A percentile compares a stretch with the other conserved stretches of the same genome.
These are phyloP conservation scores for Drosophila rhopaloa DNA, from an alignment of 1,140 invertebrate genomes.

Conservation along the genomic window DNA sequence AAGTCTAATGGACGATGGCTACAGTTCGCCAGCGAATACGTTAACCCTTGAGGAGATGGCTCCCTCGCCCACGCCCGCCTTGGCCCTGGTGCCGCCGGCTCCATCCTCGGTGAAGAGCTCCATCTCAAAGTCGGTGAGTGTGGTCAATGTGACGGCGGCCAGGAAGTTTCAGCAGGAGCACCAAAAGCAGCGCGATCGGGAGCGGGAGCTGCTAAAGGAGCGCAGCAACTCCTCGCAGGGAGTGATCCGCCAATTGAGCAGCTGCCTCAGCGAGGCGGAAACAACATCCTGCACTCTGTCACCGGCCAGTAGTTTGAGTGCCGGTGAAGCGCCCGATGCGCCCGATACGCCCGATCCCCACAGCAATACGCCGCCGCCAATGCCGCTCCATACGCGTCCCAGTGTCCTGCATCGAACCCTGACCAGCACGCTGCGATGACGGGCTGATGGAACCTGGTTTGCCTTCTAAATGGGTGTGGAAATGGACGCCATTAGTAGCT, in stretches of 20 bases:
- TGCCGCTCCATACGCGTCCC: conserved; percentile 19
- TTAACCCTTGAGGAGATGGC: conserved; percentile 54
- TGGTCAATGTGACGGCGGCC: conserved; percentile 77
- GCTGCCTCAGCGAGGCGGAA: conserved; percentile 48
- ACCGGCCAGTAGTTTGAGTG: conserved; percentile 50
- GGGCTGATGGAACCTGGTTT: conserved; percentile 44
- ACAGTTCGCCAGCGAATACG: conserved; percentile 62
- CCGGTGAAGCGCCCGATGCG: conserved; percentile 42
- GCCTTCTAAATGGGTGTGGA: conserved; percentile 48
- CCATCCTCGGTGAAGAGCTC: conserved; percentile 85
- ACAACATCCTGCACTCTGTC: conserved; percentile 47
- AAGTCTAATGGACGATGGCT: conserved; percentile 52
- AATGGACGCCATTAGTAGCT: conserved; percentile 37
- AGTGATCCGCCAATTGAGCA: conserved; percentile 47
- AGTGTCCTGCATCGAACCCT: conserved; percentile 60
- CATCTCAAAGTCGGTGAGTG: conserved; percentile 85
- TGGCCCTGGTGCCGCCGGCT: conserved; percentile 85
- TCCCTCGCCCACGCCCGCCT: conserved; percentile 52
- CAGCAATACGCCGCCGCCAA: conserved; percentile 51
- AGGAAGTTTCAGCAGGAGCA: conserved; percentile 67
- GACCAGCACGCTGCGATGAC: conserved; percentile 57
- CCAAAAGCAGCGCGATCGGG: conserved; percentile 28
- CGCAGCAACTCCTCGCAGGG: conserved; percentile 8
- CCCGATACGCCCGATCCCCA: conserved; percentile 44
- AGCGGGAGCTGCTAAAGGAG: conserved; percentile 21